phyloP scores from a whole-genome alignment of 2,888 invertebrate genomes.

The Protonemura montana region DNA sequence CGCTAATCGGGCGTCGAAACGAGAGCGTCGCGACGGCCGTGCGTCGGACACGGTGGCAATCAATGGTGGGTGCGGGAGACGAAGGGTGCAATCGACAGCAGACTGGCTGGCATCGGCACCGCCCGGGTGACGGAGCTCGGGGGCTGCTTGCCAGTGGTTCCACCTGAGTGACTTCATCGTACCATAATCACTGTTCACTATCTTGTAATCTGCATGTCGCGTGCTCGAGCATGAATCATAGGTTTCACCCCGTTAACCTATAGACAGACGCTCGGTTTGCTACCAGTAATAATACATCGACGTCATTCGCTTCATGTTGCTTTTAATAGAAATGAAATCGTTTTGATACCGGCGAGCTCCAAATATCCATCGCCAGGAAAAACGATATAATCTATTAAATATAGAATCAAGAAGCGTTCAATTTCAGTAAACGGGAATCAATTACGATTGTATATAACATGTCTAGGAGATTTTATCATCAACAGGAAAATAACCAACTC shows the following conservation, averaged over 20 bases:
- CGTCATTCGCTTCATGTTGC: neutral
- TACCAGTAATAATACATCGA: neutral
- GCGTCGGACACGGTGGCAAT: neutral
- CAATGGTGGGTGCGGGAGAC: neutral
- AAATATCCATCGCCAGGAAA: conserved; percentile 14
- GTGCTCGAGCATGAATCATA: conserved; percentile 26
- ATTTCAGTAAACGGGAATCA: neutral
- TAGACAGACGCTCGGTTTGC: neutral
- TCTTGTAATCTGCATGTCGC: conserved; percentile 26
- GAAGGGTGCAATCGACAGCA: neutral
- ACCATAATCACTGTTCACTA: conserved; percentile 15
- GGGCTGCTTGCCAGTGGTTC: conserved; percentile 8
- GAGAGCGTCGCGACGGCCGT: neutral
- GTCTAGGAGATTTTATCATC: too few species aligned
- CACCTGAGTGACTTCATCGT: conserved; percentile 36
- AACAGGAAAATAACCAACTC: neutral
- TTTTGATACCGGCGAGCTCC: neutral
- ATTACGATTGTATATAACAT: too few species aligned
- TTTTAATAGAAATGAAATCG: neutral
- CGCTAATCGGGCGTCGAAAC: neutral
- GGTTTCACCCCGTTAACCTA: conserved; percentile 24
- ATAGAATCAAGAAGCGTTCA: neutral
- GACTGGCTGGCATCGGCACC: neutral
- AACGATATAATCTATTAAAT: neutral
- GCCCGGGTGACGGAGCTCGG: neutral